These are phyloP conservation scores for Callorhinus ursinus DNA, from an alignment of 2,113 vertebrate species.

Conservation along the genomic window DNA sequence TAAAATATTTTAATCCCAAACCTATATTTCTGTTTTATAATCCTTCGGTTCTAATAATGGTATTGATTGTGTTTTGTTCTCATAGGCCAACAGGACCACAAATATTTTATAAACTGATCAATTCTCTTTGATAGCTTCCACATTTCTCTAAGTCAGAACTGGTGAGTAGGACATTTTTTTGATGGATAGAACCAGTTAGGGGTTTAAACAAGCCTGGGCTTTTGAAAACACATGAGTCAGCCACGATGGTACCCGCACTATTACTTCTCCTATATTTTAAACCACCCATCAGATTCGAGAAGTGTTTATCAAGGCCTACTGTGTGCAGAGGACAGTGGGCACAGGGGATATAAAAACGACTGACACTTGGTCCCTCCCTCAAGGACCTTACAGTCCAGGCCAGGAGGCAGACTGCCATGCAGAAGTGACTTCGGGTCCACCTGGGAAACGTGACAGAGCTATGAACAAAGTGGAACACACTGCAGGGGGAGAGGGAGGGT, in stretches of 20 bases:
- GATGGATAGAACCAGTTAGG: slow-evolving; percentile 73
- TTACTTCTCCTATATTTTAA: slow-evolving; percentile 53
- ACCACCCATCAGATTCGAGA: slow-evolving; percentile 8
- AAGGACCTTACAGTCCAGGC: neutral
- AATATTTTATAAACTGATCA: slow-evolving; percentile 80
- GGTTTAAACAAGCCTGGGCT: slow-evolving; percentile 72
- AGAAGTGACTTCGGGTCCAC: neutral
- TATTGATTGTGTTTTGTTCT: slow-evolving; percentile 73
- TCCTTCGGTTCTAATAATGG: slow-evolving; percentile 65
- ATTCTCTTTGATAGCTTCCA: slow-evolving; percentile 78
- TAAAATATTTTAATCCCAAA: slow-evolving; percentile 69
- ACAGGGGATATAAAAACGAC: neutral
- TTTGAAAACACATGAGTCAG: slow-evolving; percentile 73
- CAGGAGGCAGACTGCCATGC: neutral
- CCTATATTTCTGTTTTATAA: slow-evolving; percentile 75
- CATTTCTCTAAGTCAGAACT: slow-evolving; percentile 76
- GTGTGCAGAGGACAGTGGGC: neutral
- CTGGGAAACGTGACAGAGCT: neutral
- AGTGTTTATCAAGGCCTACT: neutral
- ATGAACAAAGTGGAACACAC: neutral
- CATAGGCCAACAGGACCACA: slow-evolving; percentile 60
- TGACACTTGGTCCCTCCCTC: neutral
- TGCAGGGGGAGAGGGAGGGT: too few species aligned
- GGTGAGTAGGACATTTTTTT: slow-evolving; percentile 68
- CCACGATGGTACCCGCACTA: neutral